phyloP scores from a whole-genome alignment of 1,140 invertebrate species.

The Periplaneta americana region DNA sequence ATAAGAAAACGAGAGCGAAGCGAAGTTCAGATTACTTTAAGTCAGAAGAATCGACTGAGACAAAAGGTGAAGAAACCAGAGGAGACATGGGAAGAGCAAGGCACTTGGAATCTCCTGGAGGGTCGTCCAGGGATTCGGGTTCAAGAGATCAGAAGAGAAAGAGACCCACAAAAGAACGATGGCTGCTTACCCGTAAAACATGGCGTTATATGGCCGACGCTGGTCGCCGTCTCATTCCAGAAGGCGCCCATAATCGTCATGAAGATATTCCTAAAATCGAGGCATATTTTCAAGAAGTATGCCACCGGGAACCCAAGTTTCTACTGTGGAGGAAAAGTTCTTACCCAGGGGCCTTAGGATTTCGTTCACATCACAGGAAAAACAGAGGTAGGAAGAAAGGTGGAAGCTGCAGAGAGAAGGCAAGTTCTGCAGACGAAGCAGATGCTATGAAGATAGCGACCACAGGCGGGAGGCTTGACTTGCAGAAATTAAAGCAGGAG shows the following conservation, averaged over 20 bases:
- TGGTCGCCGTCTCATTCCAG: conserved; percentile 75
- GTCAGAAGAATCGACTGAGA: background rate
- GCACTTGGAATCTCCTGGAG: background rate
- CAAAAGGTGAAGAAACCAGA: background rate
- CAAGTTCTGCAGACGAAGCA: conserved; percentile 55
- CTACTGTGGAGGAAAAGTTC: conserved; percentile 75
- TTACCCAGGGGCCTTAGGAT: conserved; percentile 60
- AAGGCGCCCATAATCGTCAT: conserved; percentile 57
- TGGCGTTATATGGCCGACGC: conserved; percentile 88
- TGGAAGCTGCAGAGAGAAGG: conserved; percentile 54
- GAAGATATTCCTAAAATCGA: conserved; percentile 75
- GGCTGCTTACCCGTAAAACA: conserved; percentile 80
- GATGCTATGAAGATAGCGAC: conserved; percentile 25
- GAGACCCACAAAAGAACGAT: conserved; percentile 53
- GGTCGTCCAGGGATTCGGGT: too few relatives aligned
- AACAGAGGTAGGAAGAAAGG: conserved; percentile 45
- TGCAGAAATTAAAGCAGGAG: conserved; percentile 58
- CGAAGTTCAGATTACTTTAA: background rate
- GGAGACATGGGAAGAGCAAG: background rate
- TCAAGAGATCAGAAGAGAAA: background rate
- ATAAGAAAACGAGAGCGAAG: background rate
- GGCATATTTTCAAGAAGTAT: conserved; percentile 77
- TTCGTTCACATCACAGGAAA: conserved; percentile 46
- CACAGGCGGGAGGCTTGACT: conserved; percentile 49
- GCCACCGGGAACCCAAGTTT: conserved; percentile 67